Evolutionary conservation across 1,140 invertebrate species (phyloP).

Genomic region (Amphibalanus amphitrite): DNA sequence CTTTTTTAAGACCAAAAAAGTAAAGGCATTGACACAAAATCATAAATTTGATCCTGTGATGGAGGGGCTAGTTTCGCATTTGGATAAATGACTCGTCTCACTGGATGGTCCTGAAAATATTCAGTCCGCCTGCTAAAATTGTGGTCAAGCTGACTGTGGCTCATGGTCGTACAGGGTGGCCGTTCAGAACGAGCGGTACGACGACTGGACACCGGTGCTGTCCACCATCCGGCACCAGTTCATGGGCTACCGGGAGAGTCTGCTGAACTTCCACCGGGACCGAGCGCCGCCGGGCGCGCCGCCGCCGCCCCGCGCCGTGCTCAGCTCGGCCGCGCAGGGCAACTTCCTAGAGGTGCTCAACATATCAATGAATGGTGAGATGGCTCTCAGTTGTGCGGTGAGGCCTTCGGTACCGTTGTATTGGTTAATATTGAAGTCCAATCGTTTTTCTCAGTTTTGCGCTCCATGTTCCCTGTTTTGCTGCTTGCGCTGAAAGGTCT

Average conservation of each 20-base stretch:
- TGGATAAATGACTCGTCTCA: too few species aligned
- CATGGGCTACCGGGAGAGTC: conserved; percentile 72
- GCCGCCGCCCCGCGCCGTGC: neutral
- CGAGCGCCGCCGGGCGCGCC: conserved; percentile 21
- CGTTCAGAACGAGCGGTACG: conserved; percentile 87
- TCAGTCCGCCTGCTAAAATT: too few species aligned
- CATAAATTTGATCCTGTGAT: too few species aligned
- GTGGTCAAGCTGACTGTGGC: too few species aligned
- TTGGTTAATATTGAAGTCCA: neutral
- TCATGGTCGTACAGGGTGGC: too few species aligned
- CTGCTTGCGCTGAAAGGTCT: too few species aligned
- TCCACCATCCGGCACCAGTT: conserved; percentile 71
- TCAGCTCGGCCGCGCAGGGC: conserved; percentile 40
- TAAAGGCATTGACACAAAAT: too few species aligned
- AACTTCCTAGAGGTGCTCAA: conserved; percentile 99
- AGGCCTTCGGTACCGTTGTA: neutral
- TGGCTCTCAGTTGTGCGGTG: neutral
- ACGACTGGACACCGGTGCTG: conserved; percentile 86
- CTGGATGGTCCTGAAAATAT: too few species aligned
- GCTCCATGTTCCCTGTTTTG: too few species aligned
- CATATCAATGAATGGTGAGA: conserved; percentile 84
- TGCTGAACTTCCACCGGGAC: conserved; percentile 78
- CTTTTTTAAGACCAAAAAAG: too few species aligned
- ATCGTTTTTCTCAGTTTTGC: neutral
- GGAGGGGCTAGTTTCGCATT: too few species aligned